Evolutionary conservation across 2,113 vertebrate genomes (phyloP).

Genomic region (Proteles cristata): DNA sequence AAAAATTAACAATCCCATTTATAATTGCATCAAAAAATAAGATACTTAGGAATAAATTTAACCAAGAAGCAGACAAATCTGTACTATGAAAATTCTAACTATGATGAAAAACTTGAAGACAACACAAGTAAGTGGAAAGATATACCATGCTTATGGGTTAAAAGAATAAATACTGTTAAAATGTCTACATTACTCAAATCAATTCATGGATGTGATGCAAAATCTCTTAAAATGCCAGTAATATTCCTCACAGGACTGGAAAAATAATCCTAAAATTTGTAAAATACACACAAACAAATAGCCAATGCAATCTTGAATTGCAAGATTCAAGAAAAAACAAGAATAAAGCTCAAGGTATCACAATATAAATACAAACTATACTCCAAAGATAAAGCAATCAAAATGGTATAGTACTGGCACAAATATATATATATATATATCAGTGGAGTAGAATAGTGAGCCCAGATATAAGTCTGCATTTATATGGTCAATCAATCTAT

Average conservation of each 20-base stretch:
- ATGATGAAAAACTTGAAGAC: not conserved
- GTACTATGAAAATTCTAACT: not conserved
- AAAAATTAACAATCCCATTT: not conserved
- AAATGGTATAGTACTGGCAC: not conserved
- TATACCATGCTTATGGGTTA: not conserved
- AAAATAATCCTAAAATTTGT: not conserved
- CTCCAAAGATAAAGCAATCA: not conserved
- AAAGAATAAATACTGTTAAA: not conserved
- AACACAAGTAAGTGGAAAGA: not conserved
- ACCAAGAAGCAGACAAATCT: not conserved
- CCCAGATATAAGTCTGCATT: not conserved
- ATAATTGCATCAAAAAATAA: not conserved
- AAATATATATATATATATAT: not conserved
- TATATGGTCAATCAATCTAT: not conserved
- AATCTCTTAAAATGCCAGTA: not conserved
- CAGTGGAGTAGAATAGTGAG: not conserved
- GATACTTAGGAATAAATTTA: not conserved
- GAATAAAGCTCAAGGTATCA: not conserved
- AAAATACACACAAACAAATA: not conserved
- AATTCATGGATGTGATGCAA: not conserved
- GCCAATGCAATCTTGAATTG: not conserved
- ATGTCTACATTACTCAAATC: not conserved
- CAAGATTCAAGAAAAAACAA: too few relatives aligned
- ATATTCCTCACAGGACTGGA: not conserved
- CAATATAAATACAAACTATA: not conserved